These are phyloP conservation scores for Lepidocolaptes lacrymiger DNA, from an alignment of 2,797 vertebrate genomes.

Conservation along the genomic window DNA sequence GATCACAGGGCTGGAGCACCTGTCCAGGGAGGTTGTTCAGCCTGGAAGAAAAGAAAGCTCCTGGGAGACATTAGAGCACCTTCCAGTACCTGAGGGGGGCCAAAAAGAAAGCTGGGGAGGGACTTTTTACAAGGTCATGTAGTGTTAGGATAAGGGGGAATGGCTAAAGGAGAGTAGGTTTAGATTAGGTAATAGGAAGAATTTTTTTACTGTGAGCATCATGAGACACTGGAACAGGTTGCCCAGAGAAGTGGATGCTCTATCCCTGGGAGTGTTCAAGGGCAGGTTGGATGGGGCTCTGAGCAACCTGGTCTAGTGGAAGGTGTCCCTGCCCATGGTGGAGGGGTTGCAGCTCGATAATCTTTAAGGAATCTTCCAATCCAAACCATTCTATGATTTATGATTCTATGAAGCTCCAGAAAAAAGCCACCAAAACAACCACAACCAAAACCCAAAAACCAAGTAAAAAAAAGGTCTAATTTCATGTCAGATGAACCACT, in stretches of 20 bases:
- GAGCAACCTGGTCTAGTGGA: neutral
- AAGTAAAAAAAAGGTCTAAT: neutral
- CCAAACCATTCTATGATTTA: neutral
- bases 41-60: neutral
- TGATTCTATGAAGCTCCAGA: neutral
- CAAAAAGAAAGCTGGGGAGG: neutral
- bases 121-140: neutral
- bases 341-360: neutral
- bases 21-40: neutral
- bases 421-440: neutral
- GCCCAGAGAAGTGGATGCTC: neutral
- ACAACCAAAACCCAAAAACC: accelerated
- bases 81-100: neutral
- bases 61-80: neutral
- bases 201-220: neutral
- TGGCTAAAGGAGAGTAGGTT: neutral
- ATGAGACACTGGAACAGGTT: neutral
- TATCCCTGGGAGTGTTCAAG: neutral
- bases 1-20: neutral
- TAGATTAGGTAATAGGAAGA: neutral
- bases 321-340: neutral
- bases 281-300: neutral
- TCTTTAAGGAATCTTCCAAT: neutral
- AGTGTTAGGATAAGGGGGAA: neutral
- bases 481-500: neutral